A percentile compares a stretch with the other conserved stretches of the same genome.
These are phyloP conservation scores for Piaya cayana DNA, from an alignment of 2,113 vertebrate species.

Conservation along the genomic window DNA sequence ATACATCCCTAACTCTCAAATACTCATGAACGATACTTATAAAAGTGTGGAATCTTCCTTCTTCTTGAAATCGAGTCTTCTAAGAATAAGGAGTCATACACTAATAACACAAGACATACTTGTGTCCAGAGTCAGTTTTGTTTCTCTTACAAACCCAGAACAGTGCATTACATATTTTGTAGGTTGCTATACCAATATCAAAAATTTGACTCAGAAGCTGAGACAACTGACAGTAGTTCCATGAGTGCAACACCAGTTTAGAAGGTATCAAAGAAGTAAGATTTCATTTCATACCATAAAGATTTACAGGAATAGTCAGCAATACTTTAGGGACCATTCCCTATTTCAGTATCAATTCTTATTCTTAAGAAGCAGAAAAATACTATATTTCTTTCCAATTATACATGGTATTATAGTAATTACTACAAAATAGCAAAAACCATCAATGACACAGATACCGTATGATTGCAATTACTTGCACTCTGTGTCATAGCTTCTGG, in stretches of 20 bases:
- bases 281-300: not conserved
- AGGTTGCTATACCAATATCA: not conserved
- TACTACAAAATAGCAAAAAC: not conserved
- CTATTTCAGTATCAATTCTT: not conserved
- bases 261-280: not conserved
- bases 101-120: not conserved
- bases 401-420: not conserved
- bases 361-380: not conserved
- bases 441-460: not conserved
- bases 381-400: not conserved
- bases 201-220: not conserved
- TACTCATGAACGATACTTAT: not conserved
- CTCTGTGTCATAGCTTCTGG: not conserved
- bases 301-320: not conserved
- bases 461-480: constrained; percentile 1
- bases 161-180: not conserved
- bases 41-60: not conserved
- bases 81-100: not conserved
- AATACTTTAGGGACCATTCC: not conserved
- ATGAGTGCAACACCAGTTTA: not conserved
- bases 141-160: not conserved
- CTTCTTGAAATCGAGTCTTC: not conserved
- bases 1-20: not conserved
- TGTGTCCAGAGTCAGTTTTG: not conserved
- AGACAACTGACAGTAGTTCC: not conserved